These are phyloP conservation scores for Paedocypris sp. DNA, from an alignment of 2,113 vertebrate genomes.

Conservation along the genomic window DNA sequence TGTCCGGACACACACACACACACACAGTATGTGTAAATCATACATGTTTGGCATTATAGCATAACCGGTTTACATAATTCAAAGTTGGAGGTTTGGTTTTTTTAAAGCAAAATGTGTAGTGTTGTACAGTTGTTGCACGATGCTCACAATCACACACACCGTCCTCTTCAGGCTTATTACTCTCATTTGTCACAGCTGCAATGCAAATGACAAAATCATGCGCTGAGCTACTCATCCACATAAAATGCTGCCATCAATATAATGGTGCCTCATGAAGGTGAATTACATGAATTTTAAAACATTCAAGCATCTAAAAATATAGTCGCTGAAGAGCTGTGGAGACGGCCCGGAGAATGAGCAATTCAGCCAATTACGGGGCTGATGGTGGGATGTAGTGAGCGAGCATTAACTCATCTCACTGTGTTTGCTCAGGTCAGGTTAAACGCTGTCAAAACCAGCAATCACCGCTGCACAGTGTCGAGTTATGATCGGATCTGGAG, in stretches of 20 bases:
- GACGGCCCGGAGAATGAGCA: constrained; percentile 8
- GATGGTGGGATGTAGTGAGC: constrained; percentile 3
- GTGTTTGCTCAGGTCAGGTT: background rate
- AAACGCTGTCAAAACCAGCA: constrained; percentile 13
- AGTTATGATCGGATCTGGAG: background rate
- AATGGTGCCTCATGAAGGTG: constrained; percentile 3
- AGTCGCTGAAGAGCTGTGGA: background rate
- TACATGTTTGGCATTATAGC: no score
- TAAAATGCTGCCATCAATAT: constrained; percentile 3
- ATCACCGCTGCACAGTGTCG: no score
- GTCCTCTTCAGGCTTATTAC: background rate
- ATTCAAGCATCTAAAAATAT: constrained; percentile 5
- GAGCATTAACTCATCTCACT: constrained; percentile 8
- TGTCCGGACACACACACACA: no score
- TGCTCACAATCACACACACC: no score
- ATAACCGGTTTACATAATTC: no score
- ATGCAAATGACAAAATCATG: constrained; percentile 11
- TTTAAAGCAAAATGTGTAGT: no score
- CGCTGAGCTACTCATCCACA: background rate
- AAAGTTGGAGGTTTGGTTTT: no score
- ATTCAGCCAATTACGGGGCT: background rate
- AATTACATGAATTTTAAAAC: constrained; percentile 11
- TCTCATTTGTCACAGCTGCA: background rate
- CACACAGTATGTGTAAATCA: no score
- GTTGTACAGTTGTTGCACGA: no score